These are phyloP conservation scores for Acleris literana DNA, from an alignment of 2,888 invertebrate species.

Conservation along the genomic window DNA sequence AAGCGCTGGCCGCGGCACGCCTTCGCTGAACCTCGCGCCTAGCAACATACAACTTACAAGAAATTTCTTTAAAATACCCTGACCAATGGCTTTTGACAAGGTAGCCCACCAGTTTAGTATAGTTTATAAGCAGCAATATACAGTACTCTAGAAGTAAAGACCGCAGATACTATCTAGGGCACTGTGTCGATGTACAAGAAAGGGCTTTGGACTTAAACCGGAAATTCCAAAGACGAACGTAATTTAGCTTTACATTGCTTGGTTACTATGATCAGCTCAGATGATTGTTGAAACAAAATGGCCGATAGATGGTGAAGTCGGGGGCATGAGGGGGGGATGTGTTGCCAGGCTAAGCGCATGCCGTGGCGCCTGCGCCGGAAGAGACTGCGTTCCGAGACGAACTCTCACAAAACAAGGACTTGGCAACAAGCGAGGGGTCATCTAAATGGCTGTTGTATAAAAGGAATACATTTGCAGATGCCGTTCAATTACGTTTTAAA, in stretches of 20 bases:
- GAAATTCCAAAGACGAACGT: constrained; percentile 24
- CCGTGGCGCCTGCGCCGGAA: constrained; percentile 31
- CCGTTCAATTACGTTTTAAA: too few relatives aligned
- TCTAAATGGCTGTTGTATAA: constrained; percentile 1
- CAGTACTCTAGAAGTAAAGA: not conserved
- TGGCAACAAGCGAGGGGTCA: not conserved
- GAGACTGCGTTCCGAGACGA: constrained; percentile 1
- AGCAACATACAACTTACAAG: constrained; percentile 4
- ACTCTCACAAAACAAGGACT: constrained; percentile 30
- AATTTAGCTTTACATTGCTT: constrained; percentile 1
- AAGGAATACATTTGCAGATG: too few relatives aligned
- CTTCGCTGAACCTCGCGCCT: constrained; percentile 7
- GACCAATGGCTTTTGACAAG: constrained; percentile 3
- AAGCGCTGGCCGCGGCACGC: not conserved
- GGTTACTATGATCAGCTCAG: not conserved
- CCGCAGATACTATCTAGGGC: constrained; percentile 12
- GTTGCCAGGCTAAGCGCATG: constrained; percentile 1
- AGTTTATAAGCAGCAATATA: constrained; percentile 7
- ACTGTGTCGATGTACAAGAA: constrained; percentile 3
- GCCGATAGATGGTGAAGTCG: not conserved
- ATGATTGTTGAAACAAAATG: not conserved
- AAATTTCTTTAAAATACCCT: not conserved
- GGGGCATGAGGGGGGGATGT: not conserved
- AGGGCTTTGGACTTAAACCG: constrained; percentile 32
- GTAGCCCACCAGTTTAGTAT: not conserved